These are phyloP conservation scores for Neelides folsomi DNA, from an alignment of 2,888 invertebrate genomes.

Conservation along the genomic window DNA sequence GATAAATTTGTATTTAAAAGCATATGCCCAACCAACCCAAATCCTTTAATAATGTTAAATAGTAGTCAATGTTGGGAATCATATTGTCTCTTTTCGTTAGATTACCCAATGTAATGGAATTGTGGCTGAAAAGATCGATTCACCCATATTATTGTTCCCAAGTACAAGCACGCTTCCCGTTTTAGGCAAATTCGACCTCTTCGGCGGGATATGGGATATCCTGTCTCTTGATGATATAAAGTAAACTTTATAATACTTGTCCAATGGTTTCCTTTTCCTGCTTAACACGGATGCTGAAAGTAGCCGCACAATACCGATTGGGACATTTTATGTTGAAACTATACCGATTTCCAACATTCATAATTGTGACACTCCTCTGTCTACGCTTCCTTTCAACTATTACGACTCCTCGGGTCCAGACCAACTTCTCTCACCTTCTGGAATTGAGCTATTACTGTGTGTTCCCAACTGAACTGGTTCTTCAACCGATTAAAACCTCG, in stretches of 20 bases:
- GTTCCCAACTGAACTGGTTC: no score
- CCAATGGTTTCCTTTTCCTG: conserved; percentile 33
- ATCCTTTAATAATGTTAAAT: no score
- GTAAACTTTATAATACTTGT: conserved; percentile 17
- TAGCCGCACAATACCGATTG: conserved; percentile 30
- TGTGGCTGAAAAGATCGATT: no score
- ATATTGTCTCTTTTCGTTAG: no score
- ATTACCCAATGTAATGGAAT: no score
- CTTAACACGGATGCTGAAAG: conserved; percentile 29
- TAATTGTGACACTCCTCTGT: conserved; percentile 31
- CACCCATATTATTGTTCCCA: no score
- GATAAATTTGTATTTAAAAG: no score
- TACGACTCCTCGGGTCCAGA: conserved; percentile 1
- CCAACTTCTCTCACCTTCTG: not conserved
- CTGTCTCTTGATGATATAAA: conserved; percentile 20
- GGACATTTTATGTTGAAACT: conserved; percentile 30
- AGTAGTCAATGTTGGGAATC: no score
- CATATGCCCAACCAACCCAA: no score
- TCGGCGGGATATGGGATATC: conserved; percentile 32
- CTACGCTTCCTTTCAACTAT: conserved; percentile 11
- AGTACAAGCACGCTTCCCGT: conserved; percentile 16
- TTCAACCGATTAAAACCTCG: no score
- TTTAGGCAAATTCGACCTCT: conserved; percentile 28
- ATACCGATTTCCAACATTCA: conserved; percentile 32
- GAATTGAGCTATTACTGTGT: no score